phyloP scores from a whole-genome alignment of 2,113 vertebrate species.

The Corapipo altera region DNA sequence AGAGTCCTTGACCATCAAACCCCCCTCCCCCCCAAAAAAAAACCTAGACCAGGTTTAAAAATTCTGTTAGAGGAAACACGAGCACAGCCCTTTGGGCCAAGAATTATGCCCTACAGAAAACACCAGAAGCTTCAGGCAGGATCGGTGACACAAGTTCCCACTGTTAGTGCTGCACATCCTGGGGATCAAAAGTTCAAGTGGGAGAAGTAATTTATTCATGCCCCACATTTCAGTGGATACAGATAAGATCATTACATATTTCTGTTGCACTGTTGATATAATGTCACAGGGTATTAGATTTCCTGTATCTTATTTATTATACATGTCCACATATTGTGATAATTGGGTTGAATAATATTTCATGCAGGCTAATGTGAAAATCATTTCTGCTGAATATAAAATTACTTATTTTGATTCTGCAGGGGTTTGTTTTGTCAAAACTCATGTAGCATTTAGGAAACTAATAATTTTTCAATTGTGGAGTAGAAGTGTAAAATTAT shows the following conservation, averaged over 20 bases:
- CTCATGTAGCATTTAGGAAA: constrained; percentile 77
- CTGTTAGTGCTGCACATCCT: neutral
- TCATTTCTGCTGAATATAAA: constrained; percentile 72
- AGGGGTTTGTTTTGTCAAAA: constrained; percentile 79
- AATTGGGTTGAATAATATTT: constrained; percentile 72
- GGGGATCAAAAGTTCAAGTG: neutral
- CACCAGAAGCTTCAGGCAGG: neutral
- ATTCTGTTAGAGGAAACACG: neutral
- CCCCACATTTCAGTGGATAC: neutral
- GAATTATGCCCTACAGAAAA: neutral
- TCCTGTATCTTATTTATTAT: constrained; percentile 66
- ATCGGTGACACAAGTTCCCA: rapidly evolving
- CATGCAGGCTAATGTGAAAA: constrained; percentile 68
- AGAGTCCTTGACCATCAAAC: no score
- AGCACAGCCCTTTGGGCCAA: neutral
- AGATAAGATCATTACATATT: neutral
- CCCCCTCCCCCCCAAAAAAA: neutral
- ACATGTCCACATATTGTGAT: constrained; percentile 67
- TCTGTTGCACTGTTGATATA: neutral
- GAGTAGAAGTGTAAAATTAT: constrained; percentile 72
- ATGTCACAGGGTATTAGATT: neutral
- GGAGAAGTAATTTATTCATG: neutral
- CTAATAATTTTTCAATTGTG: constrained; percentile 77
- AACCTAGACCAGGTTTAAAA: neutral
- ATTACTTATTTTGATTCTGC: constrained; percentile 75